Base-by-base conservation (phyloP, 2,888 invertebrate species). In the Pristionchus arcanus region DNA sequence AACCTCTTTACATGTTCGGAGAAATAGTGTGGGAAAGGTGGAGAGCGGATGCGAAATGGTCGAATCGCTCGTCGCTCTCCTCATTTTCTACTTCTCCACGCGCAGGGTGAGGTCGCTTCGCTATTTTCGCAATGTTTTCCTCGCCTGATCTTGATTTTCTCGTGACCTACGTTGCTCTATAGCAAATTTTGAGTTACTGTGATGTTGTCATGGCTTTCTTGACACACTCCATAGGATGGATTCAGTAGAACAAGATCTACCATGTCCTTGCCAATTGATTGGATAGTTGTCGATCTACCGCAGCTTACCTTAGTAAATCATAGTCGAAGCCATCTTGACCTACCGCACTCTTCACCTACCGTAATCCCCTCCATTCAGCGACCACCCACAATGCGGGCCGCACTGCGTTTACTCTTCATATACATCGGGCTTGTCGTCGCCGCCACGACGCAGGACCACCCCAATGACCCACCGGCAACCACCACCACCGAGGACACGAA, bases 61-160 rank as follows among this genome's bases (percentile, higher is more conserved):
- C 68, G 28, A 77, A 31, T 15, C 42, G 31, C 53, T 53, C 55
- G 28, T 11, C 31, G 59, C 59, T 31, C 21, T 25, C 2, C 59
- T 34, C 59, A 85, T 85, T 85, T 85, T 85, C 84, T 85, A 85
- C 84, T 85, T 85, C 28, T 85, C 37, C 7, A 34, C 59, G 16
- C 84, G 59, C 55, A 49, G 59, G 84, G 84, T 59, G 59, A 59
- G 84, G 84, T 59, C 59, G 84, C 13, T 59, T 85, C 28, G n/a
- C 83, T 15, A 5, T 55, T 83, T n/a, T 53, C 19, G 9, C 55
- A 9, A 3, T 55, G 37, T 83, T 83, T 83, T 19, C 53, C n/a
- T 28, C 34, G 34, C 5, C 71, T 11, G 31, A 1, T 37, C 37
- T 5, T 37, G 21, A 11, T n/a, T 16, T 31, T 71, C 11, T 19